A percentile compares a stretch with the other conserved stretches of the same genome.
These are phyloP conservation scores for Lepidocyrtinus sp. DNA, from an alignment of 2,888 invertebrate species.

Conservation along the genomic window DNA sequence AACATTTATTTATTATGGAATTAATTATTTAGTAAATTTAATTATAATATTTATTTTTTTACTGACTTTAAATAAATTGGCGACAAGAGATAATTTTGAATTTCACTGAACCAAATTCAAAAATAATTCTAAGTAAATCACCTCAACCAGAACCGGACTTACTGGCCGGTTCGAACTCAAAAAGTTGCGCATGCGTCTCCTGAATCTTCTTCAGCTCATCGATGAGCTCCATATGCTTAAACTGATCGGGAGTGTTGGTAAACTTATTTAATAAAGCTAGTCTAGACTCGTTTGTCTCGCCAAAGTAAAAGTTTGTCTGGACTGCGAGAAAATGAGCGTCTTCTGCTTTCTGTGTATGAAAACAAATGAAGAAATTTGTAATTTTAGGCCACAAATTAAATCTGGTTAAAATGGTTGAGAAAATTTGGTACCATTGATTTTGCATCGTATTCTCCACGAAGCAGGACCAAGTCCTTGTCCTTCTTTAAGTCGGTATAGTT, in stretches of 20 bases:
- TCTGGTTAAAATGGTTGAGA: neutral
- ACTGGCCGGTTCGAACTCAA: conserved; percentile 47
- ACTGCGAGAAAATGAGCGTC: conserved; percentile 91
- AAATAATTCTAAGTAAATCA: too few species aligned
- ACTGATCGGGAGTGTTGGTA: conserved; percentile 80
- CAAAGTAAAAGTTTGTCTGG: conserved; percentile 88
- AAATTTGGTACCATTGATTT: conserved; percentile 76
- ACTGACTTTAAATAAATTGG: too few species aligned
- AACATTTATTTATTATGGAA: too few species aligned
- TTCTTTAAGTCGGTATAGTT: conserved; percentile 84
- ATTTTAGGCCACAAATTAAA: neutral
- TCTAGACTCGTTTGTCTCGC: conserved; percentile 78
- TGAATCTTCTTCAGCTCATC: conserved; percentile 73
- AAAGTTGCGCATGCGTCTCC: conserved; percentile 48
- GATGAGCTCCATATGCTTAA: conserved; percentile 87
- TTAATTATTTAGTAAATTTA: too few species aligned
- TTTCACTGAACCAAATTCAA: too few species aligned
- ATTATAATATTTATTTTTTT: too few species aligned
- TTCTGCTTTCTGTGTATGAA: conserved; percentile 76
- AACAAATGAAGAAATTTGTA: conserved; percentile 28
- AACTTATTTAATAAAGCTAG: conserved; percentile 80
- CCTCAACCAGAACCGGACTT: conserved; percentile 23
- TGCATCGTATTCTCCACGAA: conserved; percentile 89
- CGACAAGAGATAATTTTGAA: too few species aligned
- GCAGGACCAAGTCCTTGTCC: conserved; percentile 83